A percentile compares a stretch with the other conserved stretches of the same genome.
Evolutionary conservation across 2,888 invertebrate genomes (phyloP).

Genomic region (Priocnemis perturbator): DNA sequence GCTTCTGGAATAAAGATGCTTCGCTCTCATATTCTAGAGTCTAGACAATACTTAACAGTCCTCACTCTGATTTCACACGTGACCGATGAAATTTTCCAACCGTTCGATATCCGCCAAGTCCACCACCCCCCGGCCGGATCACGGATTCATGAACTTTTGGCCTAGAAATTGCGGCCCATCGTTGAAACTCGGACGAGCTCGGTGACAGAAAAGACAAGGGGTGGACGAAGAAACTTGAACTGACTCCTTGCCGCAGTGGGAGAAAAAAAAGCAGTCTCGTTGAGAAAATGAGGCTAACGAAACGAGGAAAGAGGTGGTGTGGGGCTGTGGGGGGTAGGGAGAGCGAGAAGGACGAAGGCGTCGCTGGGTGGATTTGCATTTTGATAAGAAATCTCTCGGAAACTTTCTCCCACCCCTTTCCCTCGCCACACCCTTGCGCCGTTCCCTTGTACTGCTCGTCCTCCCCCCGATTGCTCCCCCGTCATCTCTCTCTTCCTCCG

Average conservation of each 20-base stretch:
- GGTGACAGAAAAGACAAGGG: neutral
- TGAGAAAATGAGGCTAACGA: constrained; percentile 1
- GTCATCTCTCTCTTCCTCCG: constrained; percentile 9
- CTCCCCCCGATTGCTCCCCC: constrained; percentile 26
- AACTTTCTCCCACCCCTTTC: constrained; percentile 58
- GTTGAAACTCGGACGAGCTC: too few species aligned
- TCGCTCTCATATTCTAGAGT: too few species aligned
- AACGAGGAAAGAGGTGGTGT: neutral
- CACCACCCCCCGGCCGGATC: too few species aligned
- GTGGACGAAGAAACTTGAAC: neutral
- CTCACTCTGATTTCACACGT: too few species aligned
- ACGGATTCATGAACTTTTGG: too few species aligned
- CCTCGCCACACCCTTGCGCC: constrained; percentile 4
- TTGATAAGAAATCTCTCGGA: constrained; percentile 74
- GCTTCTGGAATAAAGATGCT: too few species aligned
- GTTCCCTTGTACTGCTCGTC: constrained; percentile 14
- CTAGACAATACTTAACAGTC: too few species aligned
- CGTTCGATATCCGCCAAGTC: too few species aligned
- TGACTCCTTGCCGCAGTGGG: neutral
- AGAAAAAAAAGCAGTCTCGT: neutral
- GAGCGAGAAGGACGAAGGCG: constrained; percentile 43
- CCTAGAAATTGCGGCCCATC: too few species aligned
- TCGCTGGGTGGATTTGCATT: constrained; percentile 72
- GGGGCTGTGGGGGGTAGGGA: neutral
- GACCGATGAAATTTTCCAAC: too few species aligned